These are phyloP conservation scores for Axinella damicornis DNA, from an alignment of 37 sponge, comb jelly and placozoan species.

Conservation along the genomic window DNA sequence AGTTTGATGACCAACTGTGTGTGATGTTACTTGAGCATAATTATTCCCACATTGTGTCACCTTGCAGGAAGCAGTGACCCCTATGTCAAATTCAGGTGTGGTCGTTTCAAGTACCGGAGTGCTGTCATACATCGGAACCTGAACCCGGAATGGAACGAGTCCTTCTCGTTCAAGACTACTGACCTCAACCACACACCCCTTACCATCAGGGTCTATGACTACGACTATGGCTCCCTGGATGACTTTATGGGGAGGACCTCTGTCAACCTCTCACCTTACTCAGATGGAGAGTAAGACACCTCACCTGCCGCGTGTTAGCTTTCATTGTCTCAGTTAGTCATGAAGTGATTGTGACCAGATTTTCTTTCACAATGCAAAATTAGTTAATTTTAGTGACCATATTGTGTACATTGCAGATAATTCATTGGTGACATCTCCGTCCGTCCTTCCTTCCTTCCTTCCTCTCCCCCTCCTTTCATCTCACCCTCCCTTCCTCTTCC, in stretches of 20 bases:
- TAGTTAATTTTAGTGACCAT: no score
- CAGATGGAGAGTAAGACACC: slow-evolving; percentile 37
- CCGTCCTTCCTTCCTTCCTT: no score
- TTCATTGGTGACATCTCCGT: no score
- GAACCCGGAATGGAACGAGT: slow-evolving; percentile 93
- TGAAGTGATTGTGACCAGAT: neutral
- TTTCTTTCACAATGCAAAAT: neutral
- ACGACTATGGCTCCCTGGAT: slow-evolving; percentile 77
- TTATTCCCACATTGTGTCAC: no score
- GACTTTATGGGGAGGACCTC: slow-evolving; percentile 85
- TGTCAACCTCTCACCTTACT: slow-evolving; percentile 35
- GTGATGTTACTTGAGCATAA: no score
- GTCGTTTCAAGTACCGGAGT: slow-evolving; percentile 49
- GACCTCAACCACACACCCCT: slow-evolving; percentile 33
- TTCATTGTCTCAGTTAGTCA: neutral
- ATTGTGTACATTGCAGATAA: no score
- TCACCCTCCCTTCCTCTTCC: no score
- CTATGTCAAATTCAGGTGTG: slow-evolving; percentile 83
- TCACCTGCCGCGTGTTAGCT: neutral
- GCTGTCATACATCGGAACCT: slow-evolving; percentile 70
- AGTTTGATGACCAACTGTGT: no score
- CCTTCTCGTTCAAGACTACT: slow-evolving; percentile 57
- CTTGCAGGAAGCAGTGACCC: slow-evolving; percentile 88
- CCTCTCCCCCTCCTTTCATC: no score
- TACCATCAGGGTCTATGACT: slow-evolving; percentile 78